Evolutionary conservation across 2,113 vertebrate species (phyloP), one percentile per base, ranked within the genome.

Genomic region (Benitochromis conjunctus): DNA sequence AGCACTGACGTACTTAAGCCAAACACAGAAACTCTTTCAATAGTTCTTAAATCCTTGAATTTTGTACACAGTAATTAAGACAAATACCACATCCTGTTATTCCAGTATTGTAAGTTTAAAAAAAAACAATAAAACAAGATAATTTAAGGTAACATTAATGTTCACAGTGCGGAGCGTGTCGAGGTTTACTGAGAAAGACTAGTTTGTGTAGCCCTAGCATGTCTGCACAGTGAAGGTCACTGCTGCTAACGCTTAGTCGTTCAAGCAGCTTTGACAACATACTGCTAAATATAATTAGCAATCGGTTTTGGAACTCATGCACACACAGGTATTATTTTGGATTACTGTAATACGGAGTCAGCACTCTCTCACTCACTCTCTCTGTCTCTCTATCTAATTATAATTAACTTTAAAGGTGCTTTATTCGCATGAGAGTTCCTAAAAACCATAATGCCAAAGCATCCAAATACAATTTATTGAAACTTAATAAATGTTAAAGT

Each of bases 121-220:
- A 66, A 36, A 12, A 64, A 64, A n/a, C n/a, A n/a, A n/a, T 21
- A 21, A 10, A 38, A 38, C 60, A 13, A 64, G 19, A 38, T 13
- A 0, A 1, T 48, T 46, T 29, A 48, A 3, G 21, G 6, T 18
- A 51, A 7, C 5, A n/a, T n/a, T 34, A 18, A 29, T 29, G 0
- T 0, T 8, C 21, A 9, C 36, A 0, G 3, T 0, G 0, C 3
- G 2, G 64, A 2, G 9, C 48, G 66, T 0, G 41, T 18, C 48
- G 41, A 71, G 14, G 9, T 14, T 13, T 29, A 24, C 56, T 29
- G 24, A 21, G 9, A 8, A 54, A 21, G 16, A 6, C 19, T 12
- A 29, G 19, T 16, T 36, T 38, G 29, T 14, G 74, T 21, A 55
- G 74, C 31, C 36, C n/a, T 54, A 78, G 2, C 8, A 71, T 26